Evolutionary conservation across 2,113 vertebrate species (phyloP).

Genomic region (Tamias sibiricus): DNA sequence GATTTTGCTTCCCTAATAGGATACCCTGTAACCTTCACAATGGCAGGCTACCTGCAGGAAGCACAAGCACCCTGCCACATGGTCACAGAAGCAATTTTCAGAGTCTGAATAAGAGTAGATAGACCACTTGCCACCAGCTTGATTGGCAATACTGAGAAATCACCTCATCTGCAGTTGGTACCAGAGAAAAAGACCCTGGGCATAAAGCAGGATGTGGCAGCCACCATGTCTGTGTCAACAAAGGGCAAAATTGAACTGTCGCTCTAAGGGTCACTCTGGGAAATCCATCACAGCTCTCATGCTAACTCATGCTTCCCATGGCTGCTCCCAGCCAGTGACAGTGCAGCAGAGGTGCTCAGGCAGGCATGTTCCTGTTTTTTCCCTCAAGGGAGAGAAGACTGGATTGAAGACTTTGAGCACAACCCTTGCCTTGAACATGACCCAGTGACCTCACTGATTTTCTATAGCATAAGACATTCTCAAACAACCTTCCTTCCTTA

Average conservation of each 20-base stretch:
- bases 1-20: neutral
- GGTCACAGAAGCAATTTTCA: neutral
- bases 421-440: neutral
- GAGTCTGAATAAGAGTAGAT: neutral
- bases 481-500: neutral
- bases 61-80: neutral
- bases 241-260: neutral
- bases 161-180: neutral
- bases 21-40: neutral
- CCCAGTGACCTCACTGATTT: neutral
- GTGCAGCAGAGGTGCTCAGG: too few relatives aligned
- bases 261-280: neutral
- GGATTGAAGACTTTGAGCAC: neutral
- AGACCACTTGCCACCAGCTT: neutral
- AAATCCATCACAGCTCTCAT: neutral
- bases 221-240: neutral
- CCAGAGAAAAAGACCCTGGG: neutral
- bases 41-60: neutral
- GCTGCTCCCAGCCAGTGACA: neutral
- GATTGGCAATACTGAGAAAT: neutral
- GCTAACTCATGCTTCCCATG: fast-evolving
- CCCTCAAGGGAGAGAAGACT: fast-evolving
- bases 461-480: neutral
- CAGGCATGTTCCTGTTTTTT: neutral
- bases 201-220: neutral